These are phyloP conservation scores for Aplysia californica DNA, from an alignment of 1,140 invertebrate genomes.

Conservation along the genomic window DNA sequence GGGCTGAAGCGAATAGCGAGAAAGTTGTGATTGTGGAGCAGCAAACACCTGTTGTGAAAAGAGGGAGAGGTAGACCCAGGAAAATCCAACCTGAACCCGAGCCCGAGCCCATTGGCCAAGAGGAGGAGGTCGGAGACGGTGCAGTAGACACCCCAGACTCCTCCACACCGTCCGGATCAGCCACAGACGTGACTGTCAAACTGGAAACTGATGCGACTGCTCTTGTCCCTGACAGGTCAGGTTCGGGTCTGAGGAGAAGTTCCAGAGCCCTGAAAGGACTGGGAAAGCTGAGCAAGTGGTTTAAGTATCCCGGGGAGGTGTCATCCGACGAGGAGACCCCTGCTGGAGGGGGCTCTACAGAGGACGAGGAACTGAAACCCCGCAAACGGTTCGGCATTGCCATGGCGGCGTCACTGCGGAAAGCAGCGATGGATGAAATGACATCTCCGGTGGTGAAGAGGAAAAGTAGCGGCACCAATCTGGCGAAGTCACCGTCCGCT, in stretches of 20 bases:
- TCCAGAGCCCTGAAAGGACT: slow-evolving; percentile 2
- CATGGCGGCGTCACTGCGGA: slow-evolving; percentile 24
- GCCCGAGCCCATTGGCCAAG: not conserved
- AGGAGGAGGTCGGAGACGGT: slow-evolving; percentile 3
- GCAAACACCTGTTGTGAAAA: slow-evolving; percentile 8
- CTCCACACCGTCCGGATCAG: not conserved
- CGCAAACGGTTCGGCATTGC: slow-evolving; percentile 23
- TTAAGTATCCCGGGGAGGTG: slow-evolving; percentile 24
- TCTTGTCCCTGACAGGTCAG: not conserved
- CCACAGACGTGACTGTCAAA: slow-evolving; percentile 7
- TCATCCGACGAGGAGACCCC: slow-evolving; percentile 18
- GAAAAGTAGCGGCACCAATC: not conserved
- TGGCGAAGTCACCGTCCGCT: not conserved
- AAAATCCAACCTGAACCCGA: slow-evolving; percentile 15
- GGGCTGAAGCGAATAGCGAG: not conserved
- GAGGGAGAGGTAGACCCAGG: slow-evolving; percentile 22
- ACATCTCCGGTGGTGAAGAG: slow-evolving; percentile 18
- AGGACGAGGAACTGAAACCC: not conserved
- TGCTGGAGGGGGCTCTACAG: not conserved
- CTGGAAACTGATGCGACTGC: too few species aligned
- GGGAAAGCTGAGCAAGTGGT: slow-evolving; percentile 23
- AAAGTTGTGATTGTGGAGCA: too few species aligned
- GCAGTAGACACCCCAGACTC: not conserved
- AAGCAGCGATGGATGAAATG: slow-evolving; percentile 15
- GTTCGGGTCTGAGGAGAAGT: not conserved